Percentiles rank a stretch among this genome's conserved stretches.
Evolutionary conservation across 2,797 vertebrate species (phyloP).

Genomic region (Diglossa cyanea): DNA sequence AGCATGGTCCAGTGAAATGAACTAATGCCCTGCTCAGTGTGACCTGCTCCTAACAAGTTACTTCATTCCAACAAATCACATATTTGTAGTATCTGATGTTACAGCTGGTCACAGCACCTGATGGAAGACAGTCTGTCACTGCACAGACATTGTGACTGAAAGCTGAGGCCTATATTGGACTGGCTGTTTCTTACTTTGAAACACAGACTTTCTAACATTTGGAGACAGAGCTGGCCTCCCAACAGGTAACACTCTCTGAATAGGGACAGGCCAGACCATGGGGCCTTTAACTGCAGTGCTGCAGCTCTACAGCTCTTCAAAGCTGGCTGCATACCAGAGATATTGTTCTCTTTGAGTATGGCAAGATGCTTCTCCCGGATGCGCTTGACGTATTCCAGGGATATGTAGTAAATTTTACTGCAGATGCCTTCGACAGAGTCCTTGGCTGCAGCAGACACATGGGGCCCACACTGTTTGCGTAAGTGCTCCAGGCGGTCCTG

Average conservation of each 20-base stretch:
- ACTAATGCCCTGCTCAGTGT: fast-evolving
- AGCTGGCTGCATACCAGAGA: conserved; percentile 76
- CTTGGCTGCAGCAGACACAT: conserved; percentile 90
- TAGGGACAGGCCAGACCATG: fast-evolving
- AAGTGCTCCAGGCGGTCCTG: conserved; percentile 97
- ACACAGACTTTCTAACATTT: neutral
- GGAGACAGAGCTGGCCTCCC: neutral
- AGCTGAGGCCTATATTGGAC: neutral
- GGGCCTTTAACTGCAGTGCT: neutral
- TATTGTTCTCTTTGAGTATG: conserved; percentile 89
- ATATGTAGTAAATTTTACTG: conserved; percentile 97
- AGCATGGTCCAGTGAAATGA: neutral
- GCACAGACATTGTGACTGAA: neutral
- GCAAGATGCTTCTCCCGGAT: conserved; percentile 88
- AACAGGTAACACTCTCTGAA: neutral
- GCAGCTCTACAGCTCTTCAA: neutral
- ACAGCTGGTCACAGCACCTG: neutral
- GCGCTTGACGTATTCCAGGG: conserved; percentile 90
- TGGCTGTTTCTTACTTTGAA: neutral
- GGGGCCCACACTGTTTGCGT: conserved; percentile 93
- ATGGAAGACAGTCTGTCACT: neutral
- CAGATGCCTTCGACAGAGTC: conserved; percentile 98
- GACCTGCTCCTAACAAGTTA: neutral
- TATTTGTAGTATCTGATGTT: neutral
- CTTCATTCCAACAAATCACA: neutral